Percentiles rank a stretch among this genome's conserved stretches.
These are phyloP conservation scores for Chlorops oryzae DNA, from an alignment of 1,140 invertebrate genomes.

Conservation along the genomic window DNA sequence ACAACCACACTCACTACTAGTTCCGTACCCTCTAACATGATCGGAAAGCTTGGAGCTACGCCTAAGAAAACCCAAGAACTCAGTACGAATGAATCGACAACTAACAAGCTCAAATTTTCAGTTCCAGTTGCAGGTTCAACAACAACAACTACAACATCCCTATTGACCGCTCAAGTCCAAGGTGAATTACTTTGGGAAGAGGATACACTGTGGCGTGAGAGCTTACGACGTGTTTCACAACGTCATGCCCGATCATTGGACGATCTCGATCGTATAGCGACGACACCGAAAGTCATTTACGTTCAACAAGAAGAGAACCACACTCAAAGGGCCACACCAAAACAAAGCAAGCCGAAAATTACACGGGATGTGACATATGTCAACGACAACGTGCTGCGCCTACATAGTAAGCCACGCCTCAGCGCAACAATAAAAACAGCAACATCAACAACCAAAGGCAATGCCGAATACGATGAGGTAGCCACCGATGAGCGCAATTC, in stretches of 20 bases:
- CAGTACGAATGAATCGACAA: slow-evolving; percentile 6
- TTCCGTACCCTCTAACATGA: too few species aligned
- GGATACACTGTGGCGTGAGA: slow-evolving; percentile 73
- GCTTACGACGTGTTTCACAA: slow-evolving; percentile 67
- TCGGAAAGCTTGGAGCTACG: too few species aligned
- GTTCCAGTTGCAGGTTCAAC: slow-evolving; percentile 35
- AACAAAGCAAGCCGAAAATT: slow-evolving; percentile 36
- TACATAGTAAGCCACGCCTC: slow-evolving; percentile 15
- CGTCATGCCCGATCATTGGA: slow-evolving; percentile 74
- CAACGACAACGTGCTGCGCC: slow-evolving; percentile 49
- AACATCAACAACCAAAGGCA: not conserved
- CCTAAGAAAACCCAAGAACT: too few species aligned
- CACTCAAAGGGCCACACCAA: not conserved
- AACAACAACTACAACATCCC: too few species aligned
- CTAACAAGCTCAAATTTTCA: slow-evolving; percentile 26
- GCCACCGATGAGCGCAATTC: not conserved
- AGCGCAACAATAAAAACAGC: not conserved
- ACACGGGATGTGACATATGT: slow-evolving; percentile 67
- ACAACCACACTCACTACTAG: slow-evolving; percentile 1
- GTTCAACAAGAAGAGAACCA: too few species aligned
- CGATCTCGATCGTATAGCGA: slow-evolving; percentile 59
- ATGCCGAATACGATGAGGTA: not conserved
- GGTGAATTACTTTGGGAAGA: slow-evolving; percentile 76
- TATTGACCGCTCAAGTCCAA: slow-evolving; percentile 18
- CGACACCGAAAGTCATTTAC: slow-evolving; percentile 17